These are phyloP conservation scores for Euplexia lucipara DNA, from an alignment of 2,888 invertebrate species.

Conservation along the genomic window DNA sequence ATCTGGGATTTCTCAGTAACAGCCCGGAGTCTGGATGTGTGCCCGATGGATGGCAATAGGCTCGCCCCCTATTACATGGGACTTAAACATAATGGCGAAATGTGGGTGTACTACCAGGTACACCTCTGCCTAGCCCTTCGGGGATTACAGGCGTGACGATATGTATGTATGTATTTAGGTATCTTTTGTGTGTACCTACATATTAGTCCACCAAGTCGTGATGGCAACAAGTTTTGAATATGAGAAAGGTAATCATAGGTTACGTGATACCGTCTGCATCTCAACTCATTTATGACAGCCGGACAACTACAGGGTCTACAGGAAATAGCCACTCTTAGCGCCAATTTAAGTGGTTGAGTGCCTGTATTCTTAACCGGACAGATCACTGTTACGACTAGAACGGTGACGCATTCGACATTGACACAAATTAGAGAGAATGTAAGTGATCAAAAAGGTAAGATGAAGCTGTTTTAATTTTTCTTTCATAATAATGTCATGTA, in stretches of 20 bases:
- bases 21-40: too few species aligned
- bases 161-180: too few species aligned
- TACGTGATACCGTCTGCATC: slow-evolving; percentile 7
- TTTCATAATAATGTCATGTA: not conserved
- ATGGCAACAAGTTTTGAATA: not conserved
- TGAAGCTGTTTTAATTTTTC: slow-evolving; percentile 7
- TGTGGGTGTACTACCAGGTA: too few species aligned
- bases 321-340: slow-evolving; percentile 37
- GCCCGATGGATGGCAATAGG: too few species aligned
- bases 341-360: slow-evolving; percentile 39
- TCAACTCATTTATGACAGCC: slow-evolving; percentile 20
- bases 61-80: too few species aligned
- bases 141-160: too few species aligned
- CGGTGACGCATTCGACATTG: slow-evolving; percentile 43
- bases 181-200: too few species aligned
- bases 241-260: not conserved
- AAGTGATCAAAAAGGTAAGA: slow-evolving; percentile 16
- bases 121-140: too few species aligned
- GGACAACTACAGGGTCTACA: slow-evolving; percentile 38
- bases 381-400: slow-evolving; percentile 36
- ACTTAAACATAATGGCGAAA: too few species aligned
- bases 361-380: slow-evolving; percentile 32
- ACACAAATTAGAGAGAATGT: slow-evolving; percentile 30
- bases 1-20: too few species aligned
- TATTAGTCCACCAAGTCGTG: too few species aligned